Evolutionary conservation across 2,113 vertebrate genomes (phyloP), one percentile per base, ranked within the genome.

Genomic region (Bufo gargarizans): DNA sequence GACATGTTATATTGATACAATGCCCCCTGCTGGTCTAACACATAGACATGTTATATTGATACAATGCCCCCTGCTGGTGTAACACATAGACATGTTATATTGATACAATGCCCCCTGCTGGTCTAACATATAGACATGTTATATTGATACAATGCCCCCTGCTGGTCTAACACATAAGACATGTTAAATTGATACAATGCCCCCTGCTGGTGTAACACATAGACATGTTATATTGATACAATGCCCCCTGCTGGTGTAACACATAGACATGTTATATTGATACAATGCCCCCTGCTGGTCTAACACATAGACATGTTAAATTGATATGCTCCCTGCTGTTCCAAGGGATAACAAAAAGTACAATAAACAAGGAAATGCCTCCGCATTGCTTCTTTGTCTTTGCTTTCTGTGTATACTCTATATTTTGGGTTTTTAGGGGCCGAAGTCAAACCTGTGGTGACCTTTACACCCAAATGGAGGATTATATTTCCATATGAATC

Each of bases 391-490:
- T 33, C 13, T 5, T 13, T 69, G 67, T 33, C n/a, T 0, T n/a
- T n/a, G n/a, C n/a, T n/a, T n/a, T 22, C 63, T 67, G 3, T 13
- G 3, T 22, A 20, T 16, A 53, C 6, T 55, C 4, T 33, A 17
- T 71, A 10, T 55, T n/a, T 85, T 72, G 16, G 20, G 58, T 43
- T 49, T 43, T 72, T 81, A 71, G 77, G 45, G 84, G 71, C 71
- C 56, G 22, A 72, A 63, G 71, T 45, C 7, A 77, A 47, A 65
- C 80, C 87, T 0, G 14, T 55, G 69, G 81, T 88, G 45, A 53
- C 80, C 47, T 65, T 88, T 71, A 53, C 47, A 12, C 87, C 87
- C 6, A 77, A 88, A 71, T 88, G 87, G 87, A 45, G 16, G 10
- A 59, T 19, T 12, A 84, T 88, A 20, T 47, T 83, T 6, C 8